Evolutionary conservation across 2,113 vertebrate genomes (phyloP).

Genomic region (Acrocephalus arundinaceus): DNA sequence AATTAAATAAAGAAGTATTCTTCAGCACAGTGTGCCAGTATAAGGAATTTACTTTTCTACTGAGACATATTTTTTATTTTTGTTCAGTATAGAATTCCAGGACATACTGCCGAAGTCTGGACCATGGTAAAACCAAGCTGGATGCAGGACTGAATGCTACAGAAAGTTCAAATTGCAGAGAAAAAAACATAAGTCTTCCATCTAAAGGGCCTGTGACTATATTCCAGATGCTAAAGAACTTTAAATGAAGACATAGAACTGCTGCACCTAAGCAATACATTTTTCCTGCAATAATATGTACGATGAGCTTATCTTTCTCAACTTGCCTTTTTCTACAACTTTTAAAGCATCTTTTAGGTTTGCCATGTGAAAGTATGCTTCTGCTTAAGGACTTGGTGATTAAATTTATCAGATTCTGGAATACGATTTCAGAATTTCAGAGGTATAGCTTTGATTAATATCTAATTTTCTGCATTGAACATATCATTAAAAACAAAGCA

Average conservation of each 20-base stretch:
- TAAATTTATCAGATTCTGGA: neutral
- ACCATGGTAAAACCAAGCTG: neutral
- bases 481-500: neutral
- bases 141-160: neutral
- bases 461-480: neutral
- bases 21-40: neutral
- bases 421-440: neutral
- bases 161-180: neutral
- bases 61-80: neutral
- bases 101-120: neutral
- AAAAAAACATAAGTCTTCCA: neutral
- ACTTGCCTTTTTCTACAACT: neutral
- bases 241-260: neutral
- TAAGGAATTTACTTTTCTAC: neutral
- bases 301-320: neutral
- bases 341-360: neutral
- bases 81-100: neutral
- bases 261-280: neutral
- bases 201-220: neutral
- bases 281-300: neutral
- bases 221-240: neutral
- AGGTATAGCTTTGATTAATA: neutral
- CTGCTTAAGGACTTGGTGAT: neutral
- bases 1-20: neutral
- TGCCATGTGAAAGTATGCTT: accelerated